These are phyloP conservation scores for Steromphala cineraria DNA, from an alignment of 2,888 invertebrate genomes.

Conservation along the genomic window DNA sequence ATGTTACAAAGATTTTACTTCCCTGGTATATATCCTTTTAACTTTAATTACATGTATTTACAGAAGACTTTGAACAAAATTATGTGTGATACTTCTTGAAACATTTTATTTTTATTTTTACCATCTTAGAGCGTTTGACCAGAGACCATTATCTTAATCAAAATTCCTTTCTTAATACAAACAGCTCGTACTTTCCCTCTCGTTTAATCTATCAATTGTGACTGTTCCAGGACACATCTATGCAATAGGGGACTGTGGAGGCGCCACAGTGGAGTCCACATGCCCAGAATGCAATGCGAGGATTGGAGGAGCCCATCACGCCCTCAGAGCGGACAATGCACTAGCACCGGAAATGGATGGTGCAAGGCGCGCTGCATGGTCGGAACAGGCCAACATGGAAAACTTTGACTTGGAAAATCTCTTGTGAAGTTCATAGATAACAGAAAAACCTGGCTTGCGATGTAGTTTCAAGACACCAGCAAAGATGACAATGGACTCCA, in stretches of 20 bases:
- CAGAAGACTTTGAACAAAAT: too few relatives aligned
- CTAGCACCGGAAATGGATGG: slow-evolving; percentile 76
- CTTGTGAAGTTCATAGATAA: background rate
- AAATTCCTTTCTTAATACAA: too few relatives aligned
- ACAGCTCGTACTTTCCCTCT: too few relatives aligned
- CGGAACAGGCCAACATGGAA: slow-evolving; percentile 46
- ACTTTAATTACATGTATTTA: too few relatives aligned
- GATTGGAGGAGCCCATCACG: slow-evolving; percentile 79
- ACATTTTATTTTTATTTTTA: too few relatives aligned
- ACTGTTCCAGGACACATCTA: slow-evolving; percentile 79
- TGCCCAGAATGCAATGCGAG: slow-evolving; percentile 80
- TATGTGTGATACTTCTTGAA: too few relatives aligned
- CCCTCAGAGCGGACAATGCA: slow-evolving; percentile 76
- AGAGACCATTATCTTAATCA: too few relatives aligned
- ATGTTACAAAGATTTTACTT: too few relatives aligned
- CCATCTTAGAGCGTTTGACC: too few relatives aligned
- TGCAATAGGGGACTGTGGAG: slow-evolving; percentile 83
- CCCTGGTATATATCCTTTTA: too few relatives aligned
- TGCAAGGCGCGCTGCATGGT: slow-evolving; percentile 62
- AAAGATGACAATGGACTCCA: too few relatives aligned
- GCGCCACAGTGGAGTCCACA: slow-evolving; percentile 78
- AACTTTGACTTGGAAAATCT: slow-evolving; percentile 27
- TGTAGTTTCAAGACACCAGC: too few relatives aligned
- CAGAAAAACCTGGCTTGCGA: background rate
- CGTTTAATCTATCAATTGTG: background rate